Percentiles rank a stretch among this genome's conserved stretches.
Conservation (phyloP, 2,888 invertebrate species). For the Drosophila yooni region DNA sequence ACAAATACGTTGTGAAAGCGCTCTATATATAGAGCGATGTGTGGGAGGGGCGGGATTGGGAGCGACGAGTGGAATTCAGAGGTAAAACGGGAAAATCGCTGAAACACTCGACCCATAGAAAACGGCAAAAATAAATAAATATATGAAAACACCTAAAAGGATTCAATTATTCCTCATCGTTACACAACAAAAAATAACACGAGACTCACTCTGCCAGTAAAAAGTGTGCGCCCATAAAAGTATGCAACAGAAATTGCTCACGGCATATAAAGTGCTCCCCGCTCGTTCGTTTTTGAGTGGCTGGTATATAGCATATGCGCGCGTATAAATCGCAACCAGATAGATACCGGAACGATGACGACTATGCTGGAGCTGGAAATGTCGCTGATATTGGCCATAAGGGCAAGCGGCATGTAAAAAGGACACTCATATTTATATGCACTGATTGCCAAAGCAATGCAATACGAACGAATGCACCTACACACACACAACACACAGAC, state of each 20-base stretch:
- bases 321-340: slow-evolving; percentile 76
- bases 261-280: slow-evolving; percentile 73
- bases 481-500: background rate
- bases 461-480: slow-evolving; percentile 32
- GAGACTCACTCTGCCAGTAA: slow-evolving; percentile 38
- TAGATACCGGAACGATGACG: slow-evolving; percentile 51
- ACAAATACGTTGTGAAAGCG: slow-evolving; percentile 47
- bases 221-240: slow-evolving; percentile 72
- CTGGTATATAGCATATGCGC: slow-evolving; percentile 59
- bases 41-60: background rate
- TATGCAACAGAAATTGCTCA: slow-evolving; percentile 79
- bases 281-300: background rate
- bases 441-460: slow-evolving; percentile 80
- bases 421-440: slow-evolving; percentile 80
- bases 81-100: slow-evolving; percentile 44
- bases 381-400: slow-evolving; percentile 61
- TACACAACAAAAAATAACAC: slow-evolving; percentile 71
- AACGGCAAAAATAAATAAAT: slow-evolving; percentile 62
- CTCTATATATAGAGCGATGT: slow-evolving; percentile 10
- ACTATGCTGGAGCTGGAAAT: slow-evolving; percentile 34
- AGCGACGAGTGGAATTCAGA: background rate
- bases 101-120: slow-evolving; percentile 62
- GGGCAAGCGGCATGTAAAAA: slow-evolving; percentile 76
- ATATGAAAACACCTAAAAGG: slow-evolving; percentile 80
- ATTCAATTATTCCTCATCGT: slow-evolving; percentile 81